Percentiles rank a stretch among this genome's conserved stretches.
phyloP scores from a whole-genome alignment of 1,140 invertebrate species.

The Solenopsis invicta region DNA sequence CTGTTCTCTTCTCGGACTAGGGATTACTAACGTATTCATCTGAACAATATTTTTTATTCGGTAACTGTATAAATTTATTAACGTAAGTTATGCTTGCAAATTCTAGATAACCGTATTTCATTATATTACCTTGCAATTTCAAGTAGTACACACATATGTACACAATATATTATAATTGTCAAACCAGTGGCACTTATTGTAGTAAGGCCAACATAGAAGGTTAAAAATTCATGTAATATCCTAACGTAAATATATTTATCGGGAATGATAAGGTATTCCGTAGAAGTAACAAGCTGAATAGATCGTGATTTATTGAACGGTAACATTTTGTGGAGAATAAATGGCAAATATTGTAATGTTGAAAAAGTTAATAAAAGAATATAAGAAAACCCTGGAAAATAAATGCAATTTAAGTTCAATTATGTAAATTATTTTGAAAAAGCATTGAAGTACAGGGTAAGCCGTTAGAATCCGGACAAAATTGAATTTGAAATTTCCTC shows the following conservation, averaged over 20 bases:
- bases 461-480: too few species aligned
- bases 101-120: too few species aligned
- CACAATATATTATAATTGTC: neutral
- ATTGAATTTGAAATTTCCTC: too few species aligned
- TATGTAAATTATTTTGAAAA: neutral
- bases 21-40: too few species aligned
- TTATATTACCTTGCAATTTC: constrained; percentile 35
- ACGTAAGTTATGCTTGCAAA: too few species aligned
- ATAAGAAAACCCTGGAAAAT: constrained; percentile 3
- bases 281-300: neutral
- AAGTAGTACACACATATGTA: constrained; percentile 28
- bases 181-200: neutral
- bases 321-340: constrained; percentile 22
- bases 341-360: neutral
- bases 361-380: neutral
- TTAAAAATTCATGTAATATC: too few species aligned
- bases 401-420: neutral
- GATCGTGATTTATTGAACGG: constrained; percentile 48
- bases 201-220: too few species aligned
- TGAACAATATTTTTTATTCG: too few species aligned
- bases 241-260: too few species aligned
- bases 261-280: too few species aligned
- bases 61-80: too few species aligned
- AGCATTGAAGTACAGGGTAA: neutral
- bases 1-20: too few species aligned